phyloP scores from a whole-genome alignment of 2,113 vertebrate species.

The Tamias sibiricus region DNA sequence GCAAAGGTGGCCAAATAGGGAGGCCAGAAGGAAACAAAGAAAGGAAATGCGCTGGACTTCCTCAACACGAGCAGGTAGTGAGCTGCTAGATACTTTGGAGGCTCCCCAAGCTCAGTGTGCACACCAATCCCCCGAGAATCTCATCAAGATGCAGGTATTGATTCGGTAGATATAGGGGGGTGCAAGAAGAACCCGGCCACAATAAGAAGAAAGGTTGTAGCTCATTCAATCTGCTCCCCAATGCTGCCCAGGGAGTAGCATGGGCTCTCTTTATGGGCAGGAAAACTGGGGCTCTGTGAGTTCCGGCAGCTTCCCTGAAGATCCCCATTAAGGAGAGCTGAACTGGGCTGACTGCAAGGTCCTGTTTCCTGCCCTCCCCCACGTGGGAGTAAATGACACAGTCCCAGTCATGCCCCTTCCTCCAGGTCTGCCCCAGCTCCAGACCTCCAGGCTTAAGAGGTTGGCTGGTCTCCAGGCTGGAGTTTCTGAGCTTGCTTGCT shows the following conservation, averaged over 20 bases:
- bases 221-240: not conserved
- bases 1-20: not conserved
- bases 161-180: rapidly evolving
- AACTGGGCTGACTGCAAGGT: not conserved
- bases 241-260: not conserved
- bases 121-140: not conserved
- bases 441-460: not conserved
- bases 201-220: not conserved
- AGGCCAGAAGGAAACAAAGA: not conserved
- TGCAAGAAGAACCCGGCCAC: not conserved
- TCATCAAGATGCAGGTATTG: not conserved
- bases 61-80: not conserved
- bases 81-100: not conserved
- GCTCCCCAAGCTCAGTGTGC: not conserved
- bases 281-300: not conserved
- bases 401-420: not conserved
- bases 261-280: not conserved
- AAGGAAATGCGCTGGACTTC: not conserved
- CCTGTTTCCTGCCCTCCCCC: not conserved
- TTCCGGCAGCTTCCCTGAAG: not conserved
- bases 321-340: not conserved
- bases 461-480: not conserved
- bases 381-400: not conserved
- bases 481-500: not conserved
- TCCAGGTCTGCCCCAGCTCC: not conserved